A percentile compares a stretch with the other conserved stretches of the same genome.
These are phyloP conservation scores for Diplolepis rosae DNA, from an alignment of 2,888 invertebrate genomes.

Conservation along the genomic window DNA sequence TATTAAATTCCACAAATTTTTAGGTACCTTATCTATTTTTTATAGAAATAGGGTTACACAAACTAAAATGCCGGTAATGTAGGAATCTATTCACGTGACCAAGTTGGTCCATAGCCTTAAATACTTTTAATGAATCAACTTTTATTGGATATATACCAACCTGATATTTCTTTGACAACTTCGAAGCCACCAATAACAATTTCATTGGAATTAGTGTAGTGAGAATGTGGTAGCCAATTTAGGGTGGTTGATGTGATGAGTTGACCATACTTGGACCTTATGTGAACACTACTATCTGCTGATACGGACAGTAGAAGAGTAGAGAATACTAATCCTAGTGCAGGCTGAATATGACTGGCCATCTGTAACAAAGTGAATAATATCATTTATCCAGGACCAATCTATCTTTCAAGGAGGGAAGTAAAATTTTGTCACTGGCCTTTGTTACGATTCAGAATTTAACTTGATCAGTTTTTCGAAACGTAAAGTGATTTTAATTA, in stretches of 20 bases:
- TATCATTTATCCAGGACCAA: background rate
- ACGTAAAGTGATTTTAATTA: conserved; percentile 53
- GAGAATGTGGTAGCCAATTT: conserved; percentile 80
- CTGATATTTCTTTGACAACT: conserved; percentile 53
- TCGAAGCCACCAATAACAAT: conserved; percentile 79
- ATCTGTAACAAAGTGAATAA: conserved; percentile 51
- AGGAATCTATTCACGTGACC: too few relatives aligned
- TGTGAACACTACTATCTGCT: conserved; percentile 72
- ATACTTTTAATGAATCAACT: too few relatives aligned
- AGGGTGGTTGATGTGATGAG: conserved; percentile 87
- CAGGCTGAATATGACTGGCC: conserved; percentile 47
- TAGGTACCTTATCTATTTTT: too few relatives aligned
- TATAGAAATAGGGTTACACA: too few relatives aligned
- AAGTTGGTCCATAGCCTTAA: too few relatives aligned
- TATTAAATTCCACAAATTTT: too few relatives aligned
- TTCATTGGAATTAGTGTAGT: conserved; percentile 79
- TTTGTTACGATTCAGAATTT: background rate
- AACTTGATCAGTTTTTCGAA: conserved; percentile 37
- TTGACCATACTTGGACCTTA: conserved; percentile 74
- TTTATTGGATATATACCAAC: conserved; percentile 41
- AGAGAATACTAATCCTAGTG: conserved; percentile 39
- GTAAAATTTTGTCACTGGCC: background rate
- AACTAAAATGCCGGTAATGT: too few relatives aligned
- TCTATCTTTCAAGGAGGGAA: background rate
- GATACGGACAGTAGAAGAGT: conserved; percentile 41